phyloP scores from a whole-genome alignment of 2,888 invertebrate genomes.

The Conus canariensis region DNA sequence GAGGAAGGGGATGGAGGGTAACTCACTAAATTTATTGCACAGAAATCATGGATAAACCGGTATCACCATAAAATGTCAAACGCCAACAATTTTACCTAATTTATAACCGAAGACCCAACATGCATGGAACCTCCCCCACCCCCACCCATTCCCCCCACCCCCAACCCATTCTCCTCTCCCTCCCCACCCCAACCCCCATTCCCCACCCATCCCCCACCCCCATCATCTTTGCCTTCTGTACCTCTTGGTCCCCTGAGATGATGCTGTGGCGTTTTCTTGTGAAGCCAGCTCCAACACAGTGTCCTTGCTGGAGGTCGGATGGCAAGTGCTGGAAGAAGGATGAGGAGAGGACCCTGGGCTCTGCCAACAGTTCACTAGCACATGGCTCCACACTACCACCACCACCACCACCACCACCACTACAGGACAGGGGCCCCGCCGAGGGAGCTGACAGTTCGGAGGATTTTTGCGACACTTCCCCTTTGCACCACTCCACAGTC shows the following conservation, averaged over 20 bases:
- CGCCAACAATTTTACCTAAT: too few relatives aligned
- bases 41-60: too few relatives aligned
- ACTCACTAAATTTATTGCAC: too few relatives aligned
- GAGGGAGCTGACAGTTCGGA: not conserved
- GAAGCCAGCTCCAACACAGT: not conserved
- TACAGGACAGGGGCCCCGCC: not conserved
- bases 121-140: too few relatives aligned
- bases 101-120: too few relatives aligned
- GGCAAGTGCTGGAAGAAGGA: not conserved
- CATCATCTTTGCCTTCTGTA: not conserved
- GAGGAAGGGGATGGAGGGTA: too few relatives aligned
- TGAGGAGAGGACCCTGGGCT: slow-evolving; percentile 21
- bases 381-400: slow-evolving; percentile 19
- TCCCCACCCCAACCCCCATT: too few relatives aligned
- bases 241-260: slow-evolving; percentile 42
- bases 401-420: slow-evolving; percentile 8
- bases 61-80: too few relatives aligned
- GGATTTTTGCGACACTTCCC: not conserved
- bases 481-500: slow-evolving; percentile 5
- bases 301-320: not conserved
- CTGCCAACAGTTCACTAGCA: slow-evolving; percentile 39
- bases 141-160: too few relatives aligned
- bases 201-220: too few relatives aligned
- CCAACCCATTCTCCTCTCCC: too few relatives aligned
- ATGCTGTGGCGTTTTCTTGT: not conserved